phyloP scores from a whole-genome alignment of 2,113 vertebrate genomes.

The Oophaga pumilio region DNA sequence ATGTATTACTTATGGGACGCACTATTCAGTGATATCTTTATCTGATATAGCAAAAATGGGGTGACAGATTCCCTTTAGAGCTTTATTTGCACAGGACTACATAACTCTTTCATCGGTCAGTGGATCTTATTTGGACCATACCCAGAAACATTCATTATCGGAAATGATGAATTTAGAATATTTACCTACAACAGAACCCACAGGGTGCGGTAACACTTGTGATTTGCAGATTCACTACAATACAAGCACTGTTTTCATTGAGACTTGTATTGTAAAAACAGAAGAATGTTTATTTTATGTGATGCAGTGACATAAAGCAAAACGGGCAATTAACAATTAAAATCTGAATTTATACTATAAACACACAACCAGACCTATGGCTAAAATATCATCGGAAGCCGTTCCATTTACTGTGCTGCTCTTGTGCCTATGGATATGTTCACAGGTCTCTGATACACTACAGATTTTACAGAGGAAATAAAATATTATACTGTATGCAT shows the following conservation, averaged over 20 bases:
- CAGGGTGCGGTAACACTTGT: not conserved
- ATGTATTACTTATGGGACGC: too few relatives aligned
- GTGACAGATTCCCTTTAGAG: too few relatives aligned
- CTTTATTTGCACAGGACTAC: too few relatives aligned
- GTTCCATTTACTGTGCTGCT: not conserved
- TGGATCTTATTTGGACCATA: not conserved
- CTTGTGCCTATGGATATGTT: not conserved
- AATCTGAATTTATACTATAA: not conserved
- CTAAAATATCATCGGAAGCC: not conserved
- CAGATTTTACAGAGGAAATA: too few relatives aligned
- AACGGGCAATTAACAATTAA: conserved; percentile 25
- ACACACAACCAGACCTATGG: not conserved
- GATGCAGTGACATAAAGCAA: not conserved
- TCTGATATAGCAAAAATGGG: too few relatives aligned
- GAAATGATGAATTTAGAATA: not conserved
- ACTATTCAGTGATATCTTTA: too few relatives aligned
- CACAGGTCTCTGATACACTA: too few relatives aligned
- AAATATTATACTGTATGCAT: too few relatives aligned
- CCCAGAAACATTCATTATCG: not conserved
- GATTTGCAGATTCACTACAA: not conserved
- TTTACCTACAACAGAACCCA: conserved; percentile 14
- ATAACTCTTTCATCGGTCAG: too few relatives aligned
- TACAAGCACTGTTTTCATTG: not conserved
- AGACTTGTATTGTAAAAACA: conserved; percentile 16
- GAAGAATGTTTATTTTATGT: not conserved